Evolutionary conservation across 2,888 invertebrate genomes (phyloP).

Genomic region (Macaria liturata): DNA sequence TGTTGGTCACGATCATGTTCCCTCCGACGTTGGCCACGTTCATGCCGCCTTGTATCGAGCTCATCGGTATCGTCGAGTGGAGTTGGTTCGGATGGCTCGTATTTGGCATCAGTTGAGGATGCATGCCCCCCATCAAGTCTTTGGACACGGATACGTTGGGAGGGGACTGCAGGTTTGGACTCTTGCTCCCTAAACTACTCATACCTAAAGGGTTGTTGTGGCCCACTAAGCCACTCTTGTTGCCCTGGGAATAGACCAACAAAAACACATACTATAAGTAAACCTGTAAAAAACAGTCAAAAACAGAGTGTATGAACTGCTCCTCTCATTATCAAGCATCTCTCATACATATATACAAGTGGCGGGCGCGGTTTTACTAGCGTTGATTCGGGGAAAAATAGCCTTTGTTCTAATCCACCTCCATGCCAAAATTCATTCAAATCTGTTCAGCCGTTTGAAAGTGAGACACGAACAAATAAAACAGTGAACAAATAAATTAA

Average conservation of each 20-base stretch:
- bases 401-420: no score
- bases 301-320: no score
- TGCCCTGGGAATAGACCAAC: slow-evolving; percentile 85
- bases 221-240: slow-evolving; percentile 87
- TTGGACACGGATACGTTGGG: slow-evolving; percentile 92
- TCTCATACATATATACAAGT: no score
- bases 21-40: slow-evolving; percentile 86
- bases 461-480: no score
- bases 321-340: no score
- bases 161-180: slow-evolving; percentile 93
- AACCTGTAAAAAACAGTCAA: slow-evolving; percentile 14
- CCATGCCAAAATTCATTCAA: no score
- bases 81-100: slow-evolving; percentile 86
- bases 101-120: slow-evolving; percentile 89
- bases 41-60: slow-evolving; percentile 89
- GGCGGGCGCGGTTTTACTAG: no score
- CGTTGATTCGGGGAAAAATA: no score
- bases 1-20: slow-evolving; percentile 91
- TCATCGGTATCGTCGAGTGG: slow-evolving; percentile 86
- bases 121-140: slow-evolving; percentile 88
- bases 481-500: no score
- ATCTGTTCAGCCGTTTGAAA: no score
- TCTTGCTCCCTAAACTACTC: slow-evolving; percentile 91
- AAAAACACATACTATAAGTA: slow-evolving; percentile 59
- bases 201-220: slow-evolving; percentile 89